Conservation (phyloP, 2,797 vertebrate species). For the Chaetophractus vellerosus region DNA sequence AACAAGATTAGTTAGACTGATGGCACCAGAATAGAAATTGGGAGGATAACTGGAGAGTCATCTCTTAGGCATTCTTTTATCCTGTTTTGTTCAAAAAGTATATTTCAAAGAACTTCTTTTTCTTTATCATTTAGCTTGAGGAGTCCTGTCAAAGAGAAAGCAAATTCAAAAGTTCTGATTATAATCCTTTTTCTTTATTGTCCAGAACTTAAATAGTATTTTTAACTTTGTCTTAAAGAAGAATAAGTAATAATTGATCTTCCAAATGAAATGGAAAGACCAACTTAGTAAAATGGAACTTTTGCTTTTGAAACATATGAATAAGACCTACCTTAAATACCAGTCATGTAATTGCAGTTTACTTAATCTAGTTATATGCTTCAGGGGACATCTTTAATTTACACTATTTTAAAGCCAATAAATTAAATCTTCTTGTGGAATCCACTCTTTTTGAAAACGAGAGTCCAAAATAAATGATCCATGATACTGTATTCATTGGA, state of each 20-base stretch:
- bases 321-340: neutral
- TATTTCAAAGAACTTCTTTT: constrained; percentile 31
- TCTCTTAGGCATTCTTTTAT: neutral
- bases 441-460: constrained; percentile 29
- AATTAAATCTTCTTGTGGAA: neutral
- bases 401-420: neutral
- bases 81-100: neutral
- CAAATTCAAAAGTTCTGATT: constrained; percentile 19
- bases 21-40: neutral
- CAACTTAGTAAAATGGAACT: neutral
- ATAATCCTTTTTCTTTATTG: constrained; percentile 31
- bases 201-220: constrained; percentile 14
- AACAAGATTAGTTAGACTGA: neutral
- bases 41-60: neutral
- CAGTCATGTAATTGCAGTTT: neutral
- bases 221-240: constrained; percentile 43
- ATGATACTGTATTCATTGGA: constrained; percentile 53
- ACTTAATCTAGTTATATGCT: neutral
- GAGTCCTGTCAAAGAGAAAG: constrained; percentile 15
- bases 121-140: constrained; percentile 4
- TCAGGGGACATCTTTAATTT: neutral
- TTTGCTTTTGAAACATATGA: constrained; percentile 12
- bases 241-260: constrained; percentile 45
- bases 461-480: constrained; percentile 32
- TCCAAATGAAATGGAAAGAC: neutral